These are phyloP conservation scores for Labeo rohita DNA, from an alignment of 2,113 vertebrate species.

Conservation along the genomic window DNA sequence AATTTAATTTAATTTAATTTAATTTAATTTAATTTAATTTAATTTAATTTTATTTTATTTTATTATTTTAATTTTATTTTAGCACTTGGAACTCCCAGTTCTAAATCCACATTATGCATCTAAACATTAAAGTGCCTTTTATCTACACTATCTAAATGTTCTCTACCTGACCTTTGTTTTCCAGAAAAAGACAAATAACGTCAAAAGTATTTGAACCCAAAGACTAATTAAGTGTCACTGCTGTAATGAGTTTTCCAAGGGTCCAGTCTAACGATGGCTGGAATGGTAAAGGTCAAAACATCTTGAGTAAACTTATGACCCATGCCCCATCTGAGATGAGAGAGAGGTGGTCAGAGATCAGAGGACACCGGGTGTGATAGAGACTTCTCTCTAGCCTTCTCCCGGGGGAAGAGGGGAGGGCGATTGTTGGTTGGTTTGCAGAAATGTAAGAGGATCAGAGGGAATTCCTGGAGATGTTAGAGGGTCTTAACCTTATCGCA, in stretches of 20 bases:
- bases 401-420: neutral
- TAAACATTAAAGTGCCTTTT: neutral
- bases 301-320: neutral
- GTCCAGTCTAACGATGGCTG: neutral
- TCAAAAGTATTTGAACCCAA: neutral
- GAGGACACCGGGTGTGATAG: neutral
- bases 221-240: neutral
- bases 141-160: neutral
- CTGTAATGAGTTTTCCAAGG: neutral
- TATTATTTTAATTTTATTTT: neutral
- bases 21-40: neutral
- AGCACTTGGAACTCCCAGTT: neutral
- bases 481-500: conserved; percentile 6
- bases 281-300: neutral
- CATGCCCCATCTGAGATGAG: neutral
- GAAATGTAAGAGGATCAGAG: conserved; percentile 22
- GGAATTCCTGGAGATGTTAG: conserved; percentile 24
- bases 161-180: neutral
- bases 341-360: neutral
- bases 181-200: neutral
- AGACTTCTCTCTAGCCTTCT: neutral
- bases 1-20: no score
- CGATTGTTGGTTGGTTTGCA: neutral
- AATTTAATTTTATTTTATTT: neutral
- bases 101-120: neutral